Evolutionary conservation across 37 sponge, comb jelly and placozoan species (phyloP).

Genomic region (Ephydatia muelleri): DNA sequence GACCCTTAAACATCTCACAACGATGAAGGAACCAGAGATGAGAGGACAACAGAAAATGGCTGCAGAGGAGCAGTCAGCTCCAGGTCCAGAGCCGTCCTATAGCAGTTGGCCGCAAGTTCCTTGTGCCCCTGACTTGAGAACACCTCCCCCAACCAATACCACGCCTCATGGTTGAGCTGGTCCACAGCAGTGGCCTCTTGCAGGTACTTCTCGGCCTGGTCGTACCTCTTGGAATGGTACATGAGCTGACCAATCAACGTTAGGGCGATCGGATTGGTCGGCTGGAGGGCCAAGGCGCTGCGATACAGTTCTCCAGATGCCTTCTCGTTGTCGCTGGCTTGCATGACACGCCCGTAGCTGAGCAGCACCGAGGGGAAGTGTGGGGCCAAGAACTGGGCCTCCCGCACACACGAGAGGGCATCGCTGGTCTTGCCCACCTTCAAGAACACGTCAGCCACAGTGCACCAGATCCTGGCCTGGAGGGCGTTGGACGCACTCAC

Average conservation of each 20-base stretch:
- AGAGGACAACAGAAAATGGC: constrained; percentile 60
- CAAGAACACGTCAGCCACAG: constrained; percentile 62
- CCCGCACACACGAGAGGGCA: constrained; percentile 48
- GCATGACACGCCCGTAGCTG: constrained; percentile 48
- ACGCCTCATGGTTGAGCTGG: constrained; percentile 62
- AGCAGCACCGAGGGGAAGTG: constrained; percentile 52
- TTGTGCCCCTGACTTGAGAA: constrained; percentile 35
- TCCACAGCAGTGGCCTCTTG: constrained; percentile 45
- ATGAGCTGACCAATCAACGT: constrained; percentile 53
- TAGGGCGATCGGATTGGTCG: constrained; percentile 47
- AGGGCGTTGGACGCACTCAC: constrained; percentile 25
- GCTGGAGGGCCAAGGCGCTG: constrained; percentile 49
- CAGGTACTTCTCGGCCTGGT: constrained; percentile 63
- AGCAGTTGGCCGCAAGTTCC: constrained; percentile 57
- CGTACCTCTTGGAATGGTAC: constrained; percentile 12
- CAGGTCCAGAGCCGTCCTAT: constrained; percentile 64
- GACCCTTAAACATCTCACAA: background rate
- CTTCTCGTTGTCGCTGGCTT: constrained; percentile 9
- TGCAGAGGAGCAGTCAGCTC: constrained; percentile 65
- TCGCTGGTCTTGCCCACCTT: constrained; percentile 25
- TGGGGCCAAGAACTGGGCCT: constrained; percentile 59
- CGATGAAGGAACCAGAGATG: constrained; percentile 26
- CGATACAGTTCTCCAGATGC: constrained; percentile 37
- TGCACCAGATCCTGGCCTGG: constrained; percentile 63
- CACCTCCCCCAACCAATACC: constrained; percentile 68